phyloP scores from a whole-genome alignment of 2,113 vertebrate species.

The Sakesphorus luctuosus region DNA sequence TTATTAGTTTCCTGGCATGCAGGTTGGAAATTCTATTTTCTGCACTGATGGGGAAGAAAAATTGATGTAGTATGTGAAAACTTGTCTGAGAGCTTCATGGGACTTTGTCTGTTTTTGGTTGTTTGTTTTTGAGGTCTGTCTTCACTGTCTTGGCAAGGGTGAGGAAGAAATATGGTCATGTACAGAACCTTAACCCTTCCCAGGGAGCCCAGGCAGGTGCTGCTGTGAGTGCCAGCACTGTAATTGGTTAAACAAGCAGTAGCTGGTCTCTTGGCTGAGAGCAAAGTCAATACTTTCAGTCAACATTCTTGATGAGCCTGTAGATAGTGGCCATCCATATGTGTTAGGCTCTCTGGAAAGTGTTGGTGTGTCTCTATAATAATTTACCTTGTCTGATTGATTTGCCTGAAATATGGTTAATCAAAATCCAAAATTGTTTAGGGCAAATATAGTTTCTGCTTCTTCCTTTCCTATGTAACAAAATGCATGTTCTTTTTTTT shows the following conservation, averaged over 20 bases:
- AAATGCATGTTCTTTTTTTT: background rate
- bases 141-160: background rate
- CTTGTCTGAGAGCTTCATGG: background rate
- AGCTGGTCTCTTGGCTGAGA: background rate
- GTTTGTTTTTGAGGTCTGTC: background rate
- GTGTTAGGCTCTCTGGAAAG: background rate
- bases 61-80: background rate
- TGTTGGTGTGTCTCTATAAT: background rate
- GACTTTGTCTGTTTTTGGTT: background rate
- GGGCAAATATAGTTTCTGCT: background rate
- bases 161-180: background rate
- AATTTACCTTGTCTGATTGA: background rate
- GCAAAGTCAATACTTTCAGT: background rate
- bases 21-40: background rate
- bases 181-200: background rate
- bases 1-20: background rate
- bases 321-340: background rate
- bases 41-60: background rate
- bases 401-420: background rate
- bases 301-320: background rate
- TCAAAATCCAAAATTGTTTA: background rate
- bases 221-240: background rate
- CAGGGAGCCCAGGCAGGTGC: background rate
- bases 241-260: background rate
- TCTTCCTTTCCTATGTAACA: background rate